phyloP scores from a whole-genome alignment of 2,113 vertebrate species.

The Casuarius casuarius region DNA sequence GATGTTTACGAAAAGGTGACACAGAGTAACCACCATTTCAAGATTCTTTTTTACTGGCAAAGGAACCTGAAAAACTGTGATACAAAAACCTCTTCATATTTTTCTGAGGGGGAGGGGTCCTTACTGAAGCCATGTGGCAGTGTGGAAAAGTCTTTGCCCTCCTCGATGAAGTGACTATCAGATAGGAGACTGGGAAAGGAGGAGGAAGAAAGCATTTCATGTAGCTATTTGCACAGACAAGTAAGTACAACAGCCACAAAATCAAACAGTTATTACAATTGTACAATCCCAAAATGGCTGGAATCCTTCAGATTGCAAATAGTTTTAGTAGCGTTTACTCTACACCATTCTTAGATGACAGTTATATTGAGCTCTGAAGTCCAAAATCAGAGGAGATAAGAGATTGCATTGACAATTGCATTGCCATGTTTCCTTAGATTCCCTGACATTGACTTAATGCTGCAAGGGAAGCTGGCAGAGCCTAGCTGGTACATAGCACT shows the following conservation, averaged over 20 bases:
- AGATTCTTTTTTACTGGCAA: not conserved
- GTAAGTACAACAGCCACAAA: not conserved
- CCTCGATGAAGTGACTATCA: not conserved
- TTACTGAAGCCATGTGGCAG: not conserved
- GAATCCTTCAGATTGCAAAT: not conserved
- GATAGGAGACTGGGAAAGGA: not conserved
- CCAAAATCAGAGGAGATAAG: not conserved
- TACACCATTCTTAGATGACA: not conserved
- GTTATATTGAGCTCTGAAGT: not conserved
- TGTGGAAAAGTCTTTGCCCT: not conserved
- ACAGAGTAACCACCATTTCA: not conserved
- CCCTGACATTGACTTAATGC: not conserved
- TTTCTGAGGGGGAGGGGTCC: not conserved
- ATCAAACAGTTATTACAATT: not conserved
- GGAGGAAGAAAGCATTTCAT: not conserved
- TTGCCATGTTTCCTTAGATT: not conserved
- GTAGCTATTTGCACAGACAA: not conserved
- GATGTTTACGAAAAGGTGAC: not conserved
- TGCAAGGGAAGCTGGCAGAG: not conserved
- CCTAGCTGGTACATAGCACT: not conserved
- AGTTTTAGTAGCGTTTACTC: not conserved
- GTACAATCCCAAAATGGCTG: not conserved
- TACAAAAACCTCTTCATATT: not conserved
- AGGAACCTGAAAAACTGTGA: not conserved
- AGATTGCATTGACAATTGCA: not conserved